phyloP scores from a whole-genome alignment of 2,888 invertebrate genomes.

The Melinaea marsaeus region DNA sequence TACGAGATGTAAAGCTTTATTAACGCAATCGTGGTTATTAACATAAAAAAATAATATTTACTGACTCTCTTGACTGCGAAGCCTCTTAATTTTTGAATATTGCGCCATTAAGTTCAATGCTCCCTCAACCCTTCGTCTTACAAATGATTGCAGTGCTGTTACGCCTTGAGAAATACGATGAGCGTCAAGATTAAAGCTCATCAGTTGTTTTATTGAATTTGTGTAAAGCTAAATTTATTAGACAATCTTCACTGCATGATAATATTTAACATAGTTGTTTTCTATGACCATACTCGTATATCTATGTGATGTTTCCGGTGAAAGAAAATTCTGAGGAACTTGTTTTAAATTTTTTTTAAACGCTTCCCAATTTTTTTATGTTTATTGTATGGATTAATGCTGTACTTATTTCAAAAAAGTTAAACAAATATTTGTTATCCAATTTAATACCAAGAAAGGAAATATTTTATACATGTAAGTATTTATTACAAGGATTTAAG shows the following conservation, averaged over 20 bases:
- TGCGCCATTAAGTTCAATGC: conserved; percentile 68
- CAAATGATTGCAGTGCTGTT: conserved; percentile 73
- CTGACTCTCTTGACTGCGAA: conserved; percentile 51
- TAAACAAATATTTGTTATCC: too few relatives aligned
- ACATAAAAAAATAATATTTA: conserved; percentile 79
- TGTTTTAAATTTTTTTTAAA: too few relatives aligned
- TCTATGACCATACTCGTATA: too few relatives aligned
- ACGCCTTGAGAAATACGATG: conserved; percentile 66
- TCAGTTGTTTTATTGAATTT: conserved; percentile 57
- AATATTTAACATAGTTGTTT: background rate
- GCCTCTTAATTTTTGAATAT: conserved; percentile 75
- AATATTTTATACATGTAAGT: too few relatives aligned
- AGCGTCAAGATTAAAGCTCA: conserved; percentile 69
- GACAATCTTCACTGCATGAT: background rate
- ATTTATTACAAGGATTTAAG: too few relatives aligned
- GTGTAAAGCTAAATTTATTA: background rate
- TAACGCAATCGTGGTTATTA: conserved; percentile 75
- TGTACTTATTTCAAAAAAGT: too few relatives aligned
- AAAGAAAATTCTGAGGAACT: too few relatives aligned
- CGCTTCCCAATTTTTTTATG: too few relatives aligned
- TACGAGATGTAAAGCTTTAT: conserved; percentile 76
- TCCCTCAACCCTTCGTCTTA: conserved; percentile 69
- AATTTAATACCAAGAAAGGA: too few relatives aligned
- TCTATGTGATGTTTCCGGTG: too few relatives aligned
- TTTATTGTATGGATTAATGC: too few relatives aligned